Conservation (phyloP, 2,888 invertebrate genomes). For the Euproctis similis region DNA sequence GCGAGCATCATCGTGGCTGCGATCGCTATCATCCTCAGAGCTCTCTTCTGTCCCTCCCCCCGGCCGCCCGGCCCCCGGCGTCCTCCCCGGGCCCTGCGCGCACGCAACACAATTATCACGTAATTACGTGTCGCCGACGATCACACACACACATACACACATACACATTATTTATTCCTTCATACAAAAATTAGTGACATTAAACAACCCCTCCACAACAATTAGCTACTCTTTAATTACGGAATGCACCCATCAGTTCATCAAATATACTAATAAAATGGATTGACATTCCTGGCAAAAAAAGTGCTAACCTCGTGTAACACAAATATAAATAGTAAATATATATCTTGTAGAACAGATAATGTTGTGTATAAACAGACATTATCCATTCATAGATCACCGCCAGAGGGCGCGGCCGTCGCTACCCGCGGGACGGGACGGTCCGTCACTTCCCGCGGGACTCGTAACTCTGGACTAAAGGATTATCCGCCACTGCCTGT, state of each 20-base stretch:
- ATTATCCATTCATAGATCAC: background rate
- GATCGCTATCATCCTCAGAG: constrained; percentile 8
- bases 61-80: background rate
- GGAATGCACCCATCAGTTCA: no score
- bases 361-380: background rate
- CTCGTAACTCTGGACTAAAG: constrained; percentile 4
- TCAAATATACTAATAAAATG: no score
- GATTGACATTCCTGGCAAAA: no score
- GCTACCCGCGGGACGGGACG: no score
- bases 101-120: constrained; percentile 13
- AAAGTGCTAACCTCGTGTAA: no score
- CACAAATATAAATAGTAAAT: no score
- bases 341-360: no score
- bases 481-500: background rate
- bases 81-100: constrained; percentile 1
- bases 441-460: constrained; percentile 1
- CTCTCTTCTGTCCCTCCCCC: background rate
- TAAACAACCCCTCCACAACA: constrained; percentile 1
- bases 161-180: constrained; percentile 3
- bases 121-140: constrained; percentile 10
- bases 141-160: constrained; percentile 1
- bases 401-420: background rate
- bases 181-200: constrained; percentile 6
- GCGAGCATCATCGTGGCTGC: constrained; percentile 7
- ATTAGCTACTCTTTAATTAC: no score